Base-by-base conservation (phyloP, 2,888 invertebrate species). In the Copidosoma aretas region DNA sequence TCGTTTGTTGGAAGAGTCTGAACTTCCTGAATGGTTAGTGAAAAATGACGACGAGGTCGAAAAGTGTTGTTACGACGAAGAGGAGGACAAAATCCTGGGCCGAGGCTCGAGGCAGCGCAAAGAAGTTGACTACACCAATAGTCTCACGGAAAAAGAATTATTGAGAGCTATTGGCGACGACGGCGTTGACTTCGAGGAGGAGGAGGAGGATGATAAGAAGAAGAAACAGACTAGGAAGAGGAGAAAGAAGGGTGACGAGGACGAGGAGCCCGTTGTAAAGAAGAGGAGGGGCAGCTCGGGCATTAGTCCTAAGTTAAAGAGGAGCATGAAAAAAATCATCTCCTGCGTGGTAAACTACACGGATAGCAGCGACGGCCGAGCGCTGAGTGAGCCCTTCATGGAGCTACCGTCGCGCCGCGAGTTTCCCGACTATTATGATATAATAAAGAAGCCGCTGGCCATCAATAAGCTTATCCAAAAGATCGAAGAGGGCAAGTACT, bases 121-220 rank as follows among this genome's bases (percentile, higher is more conserved):
- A 83, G 97, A 99, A 85, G 97, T 99, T 0, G 98, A 98, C 86
- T 98, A 98, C 84, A 93, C 95, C 0, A 98, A 99, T 84, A 93
- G 96, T 75, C 88, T 99, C 62, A 97, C 97, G 0, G 99, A 99
- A 82, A 97, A 96, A 82, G 98, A 99, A 84, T 98, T 97, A 95
- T 87, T 98, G 14, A 94, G 95, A 84, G 91, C 90, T 43, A 89
- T 89, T 67, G 88, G 88, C 73, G 88, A 89, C 8, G 88, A 89
- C 77, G 87, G 88, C 67, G 88, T 86, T 0, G 88, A 88, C 10
- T 88, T 87, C 79, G 87, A 92, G 81, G 87, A 93, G 81, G 90
- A 94, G 79, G 89, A 89, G 81, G 88, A 90, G 68, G 90, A 92
- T 74, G 84, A 88, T 79, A 85, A 89, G 81, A 87, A 87, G 86